These are phyloP conservation scores for Homarus gammarus DNA, from an alignment of 2,888 invertebrate species.

Conservation along the genomic window DNA sequence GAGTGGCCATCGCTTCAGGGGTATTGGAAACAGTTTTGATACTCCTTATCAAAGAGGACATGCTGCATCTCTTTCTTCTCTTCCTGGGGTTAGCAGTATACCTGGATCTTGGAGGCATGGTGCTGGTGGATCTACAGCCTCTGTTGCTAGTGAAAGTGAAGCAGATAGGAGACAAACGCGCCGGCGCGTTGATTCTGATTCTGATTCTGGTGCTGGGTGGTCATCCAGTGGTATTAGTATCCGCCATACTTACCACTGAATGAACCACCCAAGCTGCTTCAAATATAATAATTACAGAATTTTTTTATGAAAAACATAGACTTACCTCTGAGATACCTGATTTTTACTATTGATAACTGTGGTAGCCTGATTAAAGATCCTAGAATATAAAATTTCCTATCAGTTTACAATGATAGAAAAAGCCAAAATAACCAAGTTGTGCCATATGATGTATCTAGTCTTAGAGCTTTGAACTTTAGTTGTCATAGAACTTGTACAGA, in stretches of 20 bases:
- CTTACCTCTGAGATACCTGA: neutral
- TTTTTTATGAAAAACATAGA: neutral
- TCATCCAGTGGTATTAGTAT: conserved; percentile 47
- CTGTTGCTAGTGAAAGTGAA: conserved; percentile 60
- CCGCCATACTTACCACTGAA: conserved; percentile 28
- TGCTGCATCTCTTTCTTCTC: conserved; percentile 58
- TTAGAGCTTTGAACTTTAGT: neutral
- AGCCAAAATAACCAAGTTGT: conserved; percentile 2
- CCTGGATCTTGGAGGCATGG: conserved; percentile 17
- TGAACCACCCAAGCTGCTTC: neutral
- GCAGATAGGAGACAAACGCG: conserved; percentile 31
- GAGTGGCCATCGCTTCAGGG: neutral
- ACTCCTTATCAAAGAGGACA: conserved; percentile 56
- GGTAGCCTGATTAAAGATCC: neutral
- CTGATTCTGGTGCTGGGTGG: conserved; percentile 45
- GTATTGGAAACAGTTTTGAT: conserved; percentile 5
- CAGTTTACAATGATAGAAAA: neutral
- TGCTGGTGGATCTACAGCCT: conserved; percentile 38
- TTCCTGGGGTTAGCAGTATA: conserved; percentile 19
- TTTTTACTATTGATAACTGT: neutral
- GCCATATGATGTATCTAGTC: conserved; percentile 30
- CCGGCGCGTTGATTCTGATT: conserved; percentile 50
- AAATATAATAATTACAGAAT: neutral
- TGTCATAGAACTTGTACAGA: neutral
- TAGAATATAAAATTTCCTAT: neutral